Evolutionary conservation across 1,140 invertebrate species (phyloP), one percentile per base, ranked within the genome.

Genomic region (Cecropterus lyciades): DNA sequence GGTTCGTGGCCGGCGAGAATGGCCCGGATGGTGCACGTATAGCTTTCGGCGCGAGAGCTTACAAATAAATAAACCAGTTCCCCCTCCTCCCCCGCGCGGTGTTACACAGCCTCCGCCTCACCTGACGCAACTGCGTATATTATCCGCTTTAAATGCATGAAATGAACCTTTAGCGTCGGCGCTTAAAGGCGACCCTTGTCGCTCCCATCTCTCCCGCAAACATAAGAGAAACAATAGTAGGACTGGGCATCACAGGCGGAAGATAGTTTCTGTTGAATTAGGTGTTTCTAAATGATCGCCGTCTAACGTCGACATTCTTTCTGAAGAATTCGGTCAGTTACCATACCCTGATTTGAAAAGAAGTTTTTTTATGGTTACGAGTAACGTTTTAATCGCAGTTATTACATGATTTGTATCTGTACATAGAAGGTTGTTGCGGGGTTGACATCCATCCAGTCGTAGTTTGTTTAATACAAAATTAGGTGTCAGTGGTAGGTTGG

Each of bases 21-120:
- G 27, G 14, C 30, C 52, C 33, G 17, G 55, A 17, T 42, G 55
- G 65, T 11, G 55, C 14, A 16, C 60, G 68, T 49, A 70, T 55
- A 80, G 75, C 80, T 81, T 79, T 79, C 73, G 78, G 82, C 72
- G 68, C 67, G 59, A 67, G 73, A 76, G 76, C 75, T 75, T 74
- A 83, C 82, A 80, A 79, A 84, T 77, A 84, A 82, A 84, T 68
- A 86, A 87, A 86, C 83, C 82, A 71, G 84, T 87, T 82, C 70
- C 73, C 59, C 62, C 62, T 17, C 55, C 45, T 30, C 27, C 27
- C 27, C 27, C 27, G 27, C 53, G 63, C 15, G 57, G 52, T 59
- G 20, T 69, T 67, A 43, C 59, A 33, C 53, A 70, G 24, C 70
- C 63, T 66, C 49, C 66, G 16, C 67, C 67, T 11, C 75, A 65